A percentile compares a stretch with the other conserved stretches of the same genome.
Evolutionary conservation across 1,140 invertebrate species (phyloP).

Genomic region (Paralvinella palmiformis): DNA sequence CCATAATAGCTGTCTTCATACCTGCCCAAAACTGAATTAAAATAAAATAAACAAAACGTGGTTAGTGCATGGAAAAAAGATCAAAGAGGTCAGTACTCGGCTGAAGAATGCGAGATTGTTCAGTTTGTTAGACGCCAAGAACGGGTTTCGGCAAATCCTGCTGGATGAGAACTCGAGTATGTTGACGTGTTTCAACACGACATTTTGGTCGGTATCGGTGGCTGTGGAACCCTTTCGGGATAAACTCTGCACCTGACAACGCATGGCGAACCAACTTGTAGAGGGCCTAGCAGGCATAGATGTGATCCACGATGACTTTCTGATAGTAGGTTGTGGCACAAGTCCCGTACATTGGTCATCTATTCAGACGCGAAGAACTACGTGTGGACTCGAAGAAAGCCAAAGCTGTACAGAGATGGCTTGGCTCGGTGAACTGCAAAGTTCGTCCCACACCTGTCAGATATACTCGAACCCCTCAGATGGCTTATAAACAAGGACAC

Average conservation of each 20-base stretch:
- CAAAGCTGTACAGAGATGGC: conserved; percentile 18
- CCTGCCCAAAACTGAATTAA: too few species aligned
- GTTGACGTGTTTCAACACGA: conserved; percentile 6
- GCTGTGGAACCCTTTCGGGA: conserved; percentile 2
- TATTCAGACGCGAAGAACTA: conserved; percentile 1
- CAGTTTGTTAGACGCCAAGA: neutral
- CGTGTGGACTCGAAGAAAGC: conserved; percentile 14
- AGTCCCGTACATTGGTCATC: neutral
- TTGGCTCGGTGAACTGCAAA: conserved; percentile 8
- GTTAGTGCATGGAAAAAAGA: too few species aligned
- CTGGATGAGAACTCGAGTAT: neutral
- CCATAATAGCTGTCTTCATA: too few species aligned
- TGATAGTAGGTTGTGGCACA: neutral
- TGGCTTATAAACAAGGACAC: conserved; percentile 10
- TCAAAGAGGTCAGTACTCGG: conserved; percentile 25
- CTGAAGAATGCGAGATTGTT: conserved; percentile 4
- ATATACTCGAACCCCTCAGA: conserved; percentile 22
- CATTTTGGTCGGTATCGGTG: conserved; percentile 12
- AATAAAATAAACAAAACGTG: too few species aligned
- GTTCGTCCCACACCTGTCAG: conserved; percentile 26
- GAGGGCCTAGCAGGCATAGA: neutral
- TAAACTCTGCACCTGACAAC: conserved; percentile 6
- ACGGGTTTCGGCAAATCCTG: neutral
- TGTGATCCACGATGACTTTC: neutral
- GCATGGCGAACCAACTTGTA: neutral